These are phyloP conservation scores for Selene dorsalis DNA, from an alignment of 2,797 vertebrate genomes.

Conservation along the genomic window DNA sequence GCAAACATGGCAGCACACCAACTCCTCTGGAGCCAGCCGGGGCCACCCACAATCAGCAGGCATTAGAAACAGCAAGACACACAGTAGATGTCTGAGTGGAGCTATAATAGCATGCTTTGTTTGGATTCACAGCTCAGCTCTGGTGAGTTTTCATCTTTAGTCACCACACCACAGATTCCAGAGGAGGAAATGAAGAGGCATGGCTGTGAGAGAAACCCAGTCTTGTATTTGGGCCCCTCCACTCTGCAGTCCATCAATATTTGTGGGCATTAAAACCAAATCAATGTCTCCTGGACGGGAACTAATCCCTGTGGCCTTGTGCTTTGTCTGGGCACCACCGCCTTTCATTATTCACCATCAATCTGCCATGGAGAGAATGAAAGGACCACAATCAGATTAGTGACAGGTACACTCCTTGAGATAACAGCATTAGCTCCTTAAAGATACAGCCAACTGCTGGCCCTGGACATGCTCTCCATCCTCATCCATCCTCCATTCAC, in stretches of 20 bases:
- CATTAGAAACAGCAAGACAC: conserved; percentile 24
- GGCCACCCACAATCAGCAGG: conserved; percentile 62
- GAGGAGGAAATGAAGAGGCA: conserved; percentile 8
- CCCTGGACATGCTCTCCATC: conserved; percentile 43
- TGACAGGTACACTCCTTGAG: conserved; percentile 67
- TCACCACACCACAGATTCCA: conserved; percentile 23
- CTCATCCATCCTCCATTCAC: conserved; percentile 31
- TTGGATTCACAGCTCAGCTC: conserved; percentile 34
- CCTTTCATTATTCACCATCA: conserved; percentile 79
- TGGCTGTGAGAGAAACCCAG: conserved; percentile 29
- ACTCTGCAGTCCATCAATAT: conserved; percentile 73
- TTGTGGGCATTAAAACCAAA: conserved; percentile 78
- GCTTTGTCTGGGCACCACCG: conserved; percentile 70
- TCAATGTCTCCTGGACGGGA: conserved; percentile 73
- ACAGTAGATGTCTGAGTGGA: conserved; percentile 27
- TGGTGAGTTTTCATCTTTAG: conserved; percentile 24
- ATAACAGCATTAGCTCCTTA: conserved; percentile 71
- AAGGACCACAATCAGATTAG: conserved; percentile 76
- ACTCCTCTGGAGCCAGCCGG: conserved; percentile 42
- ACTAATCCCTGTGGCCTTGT: conserved; percentile 75
- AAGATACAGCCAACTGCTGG: conserved; percentile 51
- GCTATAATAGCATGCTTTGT: conserved; percentile 34
- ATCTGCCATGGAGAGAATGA: conserved; percentile 71
- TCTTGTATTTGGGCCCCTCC: conserved; percentile 45
- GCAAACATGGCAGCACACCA: conserved; percentile 63